Evolutionary conservation across 2,113 vertebrate genomes (phyloP).

Genomic region (Dascyllus trimaculatus): DNA sequence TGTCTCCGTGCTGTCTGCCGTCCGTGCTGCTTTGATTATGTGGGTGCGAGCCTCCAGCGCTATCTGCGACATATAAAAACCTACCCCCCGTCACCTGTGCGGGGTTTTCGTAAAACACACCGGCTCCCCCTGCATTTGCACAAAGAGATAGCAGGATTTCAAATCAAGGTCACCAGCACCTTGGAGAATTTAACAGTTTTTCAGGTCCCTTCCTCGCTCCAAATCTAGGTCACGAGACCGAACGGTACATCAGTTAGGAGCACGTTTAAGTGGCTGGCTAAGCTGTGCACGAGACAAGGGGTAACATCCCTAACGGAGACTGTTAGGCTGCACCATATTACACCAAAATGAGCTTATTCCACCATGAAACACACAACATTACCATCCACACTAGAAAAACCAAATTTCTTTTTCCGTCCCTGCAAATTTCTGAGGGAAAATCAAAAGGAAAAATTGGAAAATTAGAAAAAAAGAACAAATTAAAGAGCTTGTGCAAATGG

Average conservation of each 20-base stretch:
- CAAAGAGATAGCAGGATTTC: conserved; percentile 58
- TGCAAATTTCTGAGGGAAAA: conserved; percentile 39
- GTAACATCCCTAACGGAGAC: conserved; percentile 51
- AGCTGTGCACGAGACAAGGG: conserved; percentile 44
- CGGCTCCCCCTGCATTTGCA: conserved; percentile 29
- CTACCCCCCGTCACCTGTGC: conserved; percentile 22
- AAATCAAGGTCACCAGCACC: conserved; percentile 77
- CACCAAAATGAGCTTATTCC: conserved; percentile 53
- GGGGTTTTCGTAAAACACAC: neutral
- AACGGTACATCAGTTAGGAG: conserved; percentile 52
- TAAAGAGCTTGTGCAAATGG: conserved; percentile 39
- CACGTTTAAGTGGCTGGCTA: conserved; percentile 55
- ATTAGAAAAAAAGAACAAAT: conserved; percentile 44
- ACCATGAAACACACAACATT: conserved; percentile 26
- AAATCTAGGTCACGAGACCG: conserved; percentile 73
- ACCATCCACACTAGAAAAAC: neutral
- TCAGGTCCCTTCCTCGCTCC: conserved; percentile 41
- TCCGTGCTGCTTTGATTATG: conserved; percentile 56
- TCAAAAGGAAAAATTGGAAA: conserved; percentile 7
- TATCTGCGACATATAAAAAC: conserved; percentile 27
- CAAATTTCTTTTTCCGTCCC: neutral
- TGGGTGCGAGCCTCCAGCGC: conserved; percentile 19
- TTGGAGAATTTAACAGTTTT: conserved; percentile 75
- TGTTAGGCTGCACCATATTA: conserved; percentile 37
- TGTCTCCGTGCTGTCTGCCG: conserved; percentile 21